phyloP scores from a whole-genome alignment of 64 coral and sea anemone species.

The Pocillopora damicornis region DNA sequence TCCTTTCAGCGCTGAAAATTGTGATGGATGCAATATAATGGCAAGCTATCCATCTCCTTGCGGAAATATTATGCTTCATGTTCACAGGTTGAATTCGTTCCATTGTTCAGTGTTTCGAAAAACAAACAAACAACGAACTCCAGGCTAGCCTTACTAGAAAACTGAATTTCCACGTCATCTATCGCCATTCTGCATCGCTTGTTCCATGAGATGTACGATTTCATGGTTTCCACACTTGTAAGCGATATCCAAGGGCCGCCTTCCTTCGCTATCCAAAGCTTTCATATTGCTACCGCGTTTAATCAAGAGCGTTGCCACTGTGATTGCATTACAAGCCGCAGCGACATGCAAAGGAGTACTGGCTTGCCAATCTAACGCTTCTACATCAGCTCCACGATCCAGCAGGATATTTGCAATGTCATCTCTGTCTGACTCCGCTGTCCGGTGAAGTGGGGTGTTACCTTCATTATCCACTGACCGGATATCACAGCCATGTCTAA shows the following conservation, averaged over 20 bases:
- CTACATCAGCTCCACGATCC: conserved; percentile 30
- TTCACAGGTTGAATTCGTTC: too few species aligned
- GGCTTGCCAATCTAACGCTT: conserved; percentile 26
- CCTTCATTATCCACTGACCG: conserved; percentile 50
- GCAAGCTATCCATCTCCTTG: too few species aligned
- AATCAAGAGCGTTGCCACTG: conserved; percentile 26
- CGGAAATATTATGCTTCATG: too few species aligned
- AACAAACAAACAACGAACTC: too few species aligned
- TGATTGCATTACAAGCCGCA: conserved; percentile 13
- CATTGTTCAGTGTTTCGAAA: too few species aligned
- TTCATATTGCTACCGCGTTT: conserved; percentile 17
- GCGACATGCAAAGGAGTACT: conserved; percentile 49
- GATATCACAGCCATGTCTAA: conserved; percentile 45
- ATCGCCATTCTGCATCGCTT: background rate
- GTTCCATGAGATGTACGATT: conserved; percentile 45
- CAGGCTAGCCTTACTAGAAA: too few species aligned
- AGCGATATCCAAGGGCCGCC: conserved; percentile 42
- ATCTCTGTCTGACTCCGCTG: conserved; percentile 51
- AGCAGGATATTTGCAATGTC: conserved; percentile 52
- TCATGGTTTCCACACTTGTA: conserved; percentile 32
- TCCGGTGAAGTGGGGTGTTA: conserved; percentile 50
- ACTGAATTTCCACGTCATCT: background rate
- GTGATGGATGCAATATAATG: too few species aligned
- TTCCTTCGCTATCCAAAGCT: conserved; percentile 21
- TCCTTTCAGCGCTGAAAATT: background rate